These are phyloP conservation scores for Drosophila sturtevanti DNA, from an alignment of 1,140 invertebrate genomes.

Conservation along the genomic window DNA sequence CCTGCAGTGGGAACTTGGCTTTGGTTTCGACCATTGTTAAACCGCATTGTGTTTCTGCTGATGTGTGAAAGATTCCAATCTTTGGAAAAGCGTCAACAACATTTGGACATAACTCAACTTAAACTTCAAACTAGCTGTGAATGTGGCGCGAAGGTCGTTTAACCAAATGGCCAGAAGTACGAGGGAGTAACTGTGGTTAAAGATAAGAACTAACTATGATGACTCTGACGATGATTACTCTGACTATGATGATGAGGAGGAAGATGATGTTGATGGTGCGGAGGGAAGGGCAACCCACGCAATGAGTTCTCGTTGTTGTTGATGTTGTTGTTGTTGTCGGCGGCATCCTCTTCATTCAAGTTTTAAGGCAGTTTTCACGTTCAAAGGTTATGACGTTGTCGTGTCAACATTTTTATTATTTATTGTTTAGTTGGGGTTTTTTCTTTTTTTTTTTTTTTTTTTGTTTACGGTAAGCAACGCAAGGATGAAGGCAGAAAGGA, in stretches of 20 bases:
- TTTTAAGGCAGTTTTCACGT: conserved; percentile 64
- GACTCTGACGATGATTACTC: too few relatives aligned
- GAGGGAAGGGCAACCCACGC: conserved; percentile 42
- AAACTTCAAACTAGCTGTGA: conserved; percentile 20
- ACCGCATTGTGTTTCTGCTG: conserved; percentile 5
- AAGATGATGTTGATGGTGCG: too few relatives aligned
- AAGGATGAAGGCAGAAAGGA: neutral
- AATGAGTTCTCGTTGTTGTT: conserved; percentile 16
- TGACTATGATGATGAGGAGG: neutral
- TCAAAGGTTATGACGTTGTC: conserved; percentile 83
- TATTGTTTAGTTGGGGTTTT: conserved; percentile 58
- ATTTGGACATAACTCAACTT: conserved; percentile 47
- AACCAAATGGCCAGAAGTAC: neutral
- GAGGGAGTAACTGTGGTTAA: neutral
- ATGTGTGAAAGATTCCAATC: conserved; percentile 50
- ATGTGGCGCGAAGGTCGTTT: conserved; percentile 49
- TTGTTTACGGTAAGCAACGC: conserved; percentile 33
- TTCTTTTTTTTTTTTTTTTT: conserved; percentile 33
- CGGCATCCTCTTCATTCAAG: conserved; percentile 14
- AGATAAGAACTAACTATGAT: neutral
- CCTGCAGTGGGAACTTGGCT: conserved; percentile 42
- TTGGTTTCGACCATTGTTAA: conserved; percentile 30
- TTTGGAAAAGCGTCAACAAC: conserved; percentile 34
- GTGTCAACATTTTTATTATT: conserved; percentile 82
- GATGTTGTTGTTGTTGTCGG: neutral